Conservation (phyloP, 2,888 invertebrate species). For the Brachynemurus nebulosus region DNA sequence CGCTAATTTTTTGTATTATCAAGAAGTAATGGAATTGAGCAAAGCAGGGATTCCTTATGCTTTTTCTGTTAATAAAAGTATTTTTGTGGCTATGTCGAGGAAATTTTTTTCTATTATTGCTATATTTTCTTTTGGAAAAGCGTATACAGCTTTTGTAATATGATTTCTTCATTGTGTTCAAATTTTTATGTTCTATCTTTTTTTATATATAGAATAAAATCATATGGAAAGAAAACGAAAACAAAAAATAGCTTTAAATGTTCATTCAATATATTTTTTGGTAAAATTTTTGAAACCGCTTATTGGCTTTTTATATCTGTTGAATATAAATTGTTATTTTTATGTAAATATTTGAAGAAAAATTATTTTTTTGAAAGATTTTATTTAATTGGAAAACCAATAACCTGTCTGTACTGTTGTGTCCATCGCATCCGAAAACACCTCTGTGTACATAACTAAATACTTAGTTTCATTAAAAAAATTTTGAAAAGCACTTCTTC, state of each 20-base stretch:
- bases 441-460: conserved; percentile 1
- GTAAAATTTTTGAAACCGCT: not conserved
- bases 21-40: conserved; percentile 2
- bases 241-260: too few species aligned
- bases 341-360: not conserved
- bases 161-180: not conserved
- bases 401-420: not conserved
- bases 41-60: not conserved
- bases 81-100: not conserved
- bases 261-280: not conserved
- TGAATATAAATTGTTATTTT: not conserved
- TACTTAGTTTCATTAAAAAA: too few species aligned
- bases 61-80: not conserved
- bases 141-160: not conserved
- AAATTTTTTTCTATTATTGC: not conserved
- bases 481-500: too few species aligned
- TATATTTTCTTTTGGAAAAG: not conserved
- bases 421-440: conserved; percentile 1
- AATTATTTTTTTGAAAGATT: not conserved
- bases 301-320: not conserved
- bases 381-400: too few species aligned
- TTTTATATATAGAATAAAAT: too few species aligned
- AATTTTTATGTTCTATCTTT: too few species aligned
- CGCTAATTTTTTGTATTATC: too few species aligned
- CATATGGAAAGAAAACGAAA: too few species aligned